These are phyloP conservation scores for Idaea biselata DNA, from an alignment of 2,888 invertebrate species.

Conservation along the genomic window DNA sequence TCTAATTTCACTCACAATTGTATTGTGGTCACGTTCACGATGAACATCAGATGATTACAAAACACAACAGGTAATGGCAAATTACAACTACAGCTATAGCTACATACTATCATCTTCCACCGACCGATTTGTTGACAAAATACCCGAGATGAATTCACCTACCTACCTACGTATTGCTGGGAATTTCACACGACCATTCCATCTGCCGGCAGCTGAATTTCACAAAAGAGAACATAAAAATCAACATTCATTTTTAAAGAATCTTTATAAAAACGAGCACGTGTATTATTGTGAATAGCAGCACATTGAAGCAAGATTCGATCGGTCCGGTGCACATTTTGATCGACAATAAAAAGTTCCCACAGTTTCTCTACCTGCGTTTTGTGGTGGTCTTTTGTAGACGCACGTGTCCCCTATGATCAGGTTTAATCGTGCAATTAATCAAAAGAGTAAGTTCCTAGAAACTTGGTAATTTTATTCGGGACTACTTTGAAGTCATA, in stretches of 20 bases:
- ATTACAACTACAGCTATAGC: too few relatives aligned
- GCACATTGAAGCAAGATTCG: slow-evolving; percentile 5
- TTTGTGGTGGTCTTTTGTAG: slow-evolving; percentile 7
- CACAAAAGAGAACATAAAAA: slow-evolving; percentile 12
- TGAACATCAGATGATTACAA: neutral
- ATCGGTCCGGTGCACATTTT: slow-evolving; percentile 6
- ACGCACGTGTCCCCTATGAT: slow-evolving; percentile 4
- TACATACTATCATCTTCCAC: neutral
- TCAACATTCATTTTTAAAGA: slow-evolving; percentile 2
- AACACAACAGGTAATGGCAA: neutral
- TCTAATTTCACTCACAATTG: neutral
- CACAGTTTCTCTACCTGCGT: slow-evolving; percentile 31
- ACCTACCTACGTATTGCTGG: slow-evolving; percentile 11
- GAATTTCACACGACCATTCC: neutral
- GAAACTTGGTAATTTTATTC: neutral
- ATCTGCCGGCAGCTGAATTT: slow-evolving; percentile 29
- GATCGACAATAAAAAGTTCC: slow-evolving; percentile 13
- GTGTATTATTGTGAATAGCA: slow-evolving; percentile 14
- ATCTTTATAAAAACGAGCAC: slow-evolving; percentile 9
- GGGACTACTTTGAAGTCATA: neutral
- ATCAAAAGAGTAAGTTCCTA: neutral
- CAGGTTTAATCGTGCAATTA: slow-evolving; percentile 2
- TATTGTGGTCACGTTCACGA: neutral
- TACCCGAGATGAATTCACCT: neutral
- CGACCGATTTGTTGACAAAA: neutral